phyloP scores from a whole-genome alignment of 1,140 invertebrate species.

The Halesus radiatus region DNA sequence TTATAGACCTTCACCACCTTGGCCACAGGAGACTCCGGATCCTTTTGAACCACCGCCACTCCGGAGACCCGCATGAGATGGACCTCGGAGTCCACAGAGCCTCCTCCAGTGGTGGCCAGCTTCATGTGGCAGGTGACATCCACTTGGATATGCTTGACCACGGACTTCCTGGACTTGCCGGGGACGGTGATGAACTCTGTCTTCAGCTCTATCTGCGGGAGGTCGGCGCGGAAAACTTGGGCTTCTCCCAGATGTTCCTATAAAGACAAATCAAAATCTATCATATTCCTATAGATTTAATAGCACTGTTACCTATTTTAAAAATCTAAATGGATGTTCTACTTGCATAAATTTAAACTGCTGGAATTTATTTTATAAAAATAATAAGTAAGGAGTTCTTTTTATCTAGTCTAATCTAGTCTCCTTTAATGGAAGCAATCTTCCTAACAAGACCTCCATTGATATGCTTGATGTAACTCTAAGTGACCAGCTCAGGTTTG shows the following conservation, averaged over 20 bases:
- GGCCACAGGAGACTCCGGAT: conserved; percentile 67
- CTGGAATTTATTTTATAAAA: too few relatives aligned
- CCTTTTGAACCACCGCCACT: conserved; percentile 75
- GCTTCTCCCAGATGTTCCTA: conserved; percentile 74
- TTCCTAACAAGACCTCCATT: too few relatives aligned
- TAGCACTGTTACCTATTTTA: too few relatives aligned
- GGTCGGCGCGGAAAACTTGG: conserved; percentile 75
- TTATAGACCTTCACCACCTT: conserved; percentile 74
- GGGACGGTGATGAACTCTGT: conserved; percentile 71
- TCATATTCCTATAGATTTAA: too few relatives aligned
- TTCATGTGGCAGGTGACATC: conserved; percentile 77
- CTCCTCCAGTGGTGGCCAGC: conserved; percentile 71
- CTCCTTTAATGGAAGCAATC: too few relatives aligned
- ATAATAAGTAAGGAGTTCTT: too few relatives aligned
- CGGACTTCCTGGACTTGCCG: conserved; percentile 63
- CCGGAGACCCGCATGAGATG: conserved; percentile 77
- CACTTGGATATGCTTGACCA: conserved; percentile 76
- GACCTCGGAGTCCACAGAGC: conserved; percentile 71
- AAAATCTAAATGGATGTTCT: too few relatives aligned
- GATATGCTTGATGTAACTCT: too few relatives aligned
- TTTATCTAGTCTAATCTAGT: too few relatives aligned
- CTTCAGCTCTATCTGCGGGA: conserved; percentile 75
- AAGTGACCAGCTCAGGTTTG: too few relatives aligned
- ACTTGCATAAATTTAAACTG: too few relatives aligned
- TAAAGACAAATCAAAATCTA: conserved; percentile 47